Base-by-base conservation (phyloP, 2,797 vertebrate genomes). In the Lepus oiostolus region DNA sequence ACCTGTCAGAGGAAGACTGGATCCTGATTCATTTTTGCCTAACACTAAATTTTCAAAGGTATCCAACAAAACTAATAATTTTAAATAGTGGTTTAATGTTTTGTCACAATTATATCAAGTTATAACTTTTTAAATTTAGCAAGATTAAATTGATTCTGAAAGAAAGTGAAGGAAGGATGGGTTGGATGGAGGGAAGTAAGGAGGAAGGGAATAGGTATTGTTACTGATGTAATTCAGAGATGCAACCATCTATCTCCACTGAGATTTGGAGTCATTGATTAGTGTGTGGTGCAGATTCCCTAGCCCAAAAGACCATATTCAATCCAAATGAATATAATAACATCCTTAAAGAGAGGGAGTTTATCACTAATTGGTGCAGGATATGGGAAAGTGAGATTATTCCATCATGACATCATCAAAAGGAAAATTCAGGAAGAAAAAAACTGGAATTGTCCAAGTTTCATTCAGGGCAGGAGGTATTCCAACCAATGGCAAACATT, bases 341-440 rank as follows among this genome's bases (percentile, higher is more conserved):
- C 38, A 85, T 65, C 19, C 38, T 58, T 96, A 65, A 92, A 82
- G 32, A 76, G 84, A 83, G 50, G 67, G 22, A 80, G 67, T 67
- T 50, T 62, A 62, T 93, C 47, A 79, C 63, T 76, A 94, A 93
- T 74, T 90, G 47, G 24, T 74, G 9, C 38, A 89, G 58, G 52
- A 87, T 80, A 58, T 60, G 12, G 30, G 93, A 74, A 88, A 89
- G n/a, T 21, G 21, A 2, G 2, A 4, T 0, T 83, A 4, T 82
- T 81, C n/a, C 65, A 21, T 62, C 54, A 38, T 65, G 13, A 89
- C 94, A 77, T 86, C 54, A 70, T 50, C 50, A 86, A 89, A 87
- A n/a, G 38, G 28, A 77, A 95, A 74, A 88, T 90, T 88, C 50
- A 90, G 74, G n/a, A 14, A 67, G 72, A 38, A 80, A 88, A 88